Evolutionary conservation across 2,113 vertebrate genomes (phyloP).

Genomic region (Zeus faber): DNA sequence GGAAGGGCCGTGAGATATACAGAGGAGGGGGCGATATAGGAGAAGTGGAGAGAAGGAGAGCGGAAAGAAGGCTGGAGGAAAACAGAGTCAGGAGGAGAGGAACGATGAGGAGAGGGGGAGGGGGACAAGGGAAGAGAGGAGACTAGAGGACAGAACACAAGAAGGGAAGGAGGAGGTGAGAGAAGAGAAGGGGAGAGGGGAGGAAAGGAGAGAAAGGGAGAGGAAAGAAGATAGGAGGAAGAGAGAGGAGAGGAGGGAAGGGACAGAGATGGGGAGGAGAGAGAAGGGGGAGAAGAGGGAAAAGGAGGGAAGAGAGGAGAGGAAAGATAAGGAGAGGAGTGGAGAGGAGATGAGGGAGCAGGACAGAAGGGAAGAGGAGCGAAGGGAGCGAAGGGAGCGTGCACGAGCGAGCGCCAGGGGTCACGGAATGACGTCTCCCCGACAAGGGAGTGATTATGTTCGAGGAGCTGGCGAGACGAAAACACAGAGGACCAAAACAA

Average conservation of each 20-base stretch:
- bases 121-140: not conserved
- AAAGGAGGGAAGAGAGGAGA: slow-evolving; percentile 5
- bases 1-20: too few relatives aligned
- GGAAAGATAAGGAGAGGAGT: slow-evolving; percentile 3
- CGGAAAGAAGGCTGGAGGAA: too few relatives aligned
- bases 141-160: not conserved
- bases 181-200: not conserved
- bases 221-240: not conserved
- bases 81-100: not conserved
- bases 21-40: slow-evolving; percentile 2
- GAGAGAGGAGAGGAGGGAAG: not conserved
- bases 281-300: slow-evolving; percentile 1
- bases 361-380: not conserved
- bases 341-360: not conserved
- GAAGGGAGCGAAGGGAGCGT: not conserved
- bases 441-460: slow-evolving; percentile 62
- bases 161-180: not conserved
- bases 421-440: slow-evolving; percentile 51
- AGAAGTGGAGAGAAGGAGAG: not conserved
- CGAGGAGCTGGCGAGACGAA: slow-evolving; percentile 52
- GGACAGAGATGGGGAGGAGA: slow-evolving; percentile 2
- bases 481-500: slow-evolving; percentile 29
- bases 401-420: slow-evolving; percentile 20
- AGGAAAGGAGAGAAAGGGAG: not conserved
- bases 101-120: not conserved